Base-by-base conservation (phyloP, 1,140 invertebrate species). In the Scaptomyza pallida region DNA sequence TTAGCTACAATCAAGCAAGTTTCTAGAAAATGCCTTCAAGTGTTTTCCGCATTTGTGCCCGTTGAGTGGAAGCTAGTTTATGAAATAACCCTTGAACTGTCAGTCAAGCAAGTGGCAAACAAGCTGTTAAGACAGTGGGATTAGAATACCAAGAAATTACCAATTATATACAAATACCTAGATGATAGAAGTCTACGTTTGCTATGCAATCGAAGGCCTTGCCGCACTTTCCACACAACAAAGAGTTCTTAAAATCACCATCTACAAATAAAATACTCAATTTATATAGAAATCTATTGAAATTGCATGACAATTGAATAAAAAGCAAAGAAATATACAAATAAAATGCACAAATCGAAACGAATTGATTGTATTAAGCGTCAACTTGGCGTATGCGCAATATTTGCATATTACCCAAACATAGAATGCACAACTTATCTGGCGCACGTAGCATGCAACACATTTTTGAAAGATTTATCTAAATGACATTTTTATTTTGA, bases 331-430 rank as follows among this genome's bases (percentile, higher is more conserved):
- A 23, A 13, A 21, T 5, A 60, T 37, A 13, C 9, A 26, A 40
- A 50, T 26, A 26, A 40, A 0, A 47, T 43, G 15, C 17, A 13
- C 17, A 44, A 13, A 56, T 19, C 56, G n/a, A 74, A 56, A n/a
- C 30, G 70, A 41, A 35, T 40, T 19, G 35, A 60, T n/a, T 60
- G 30, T 13, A 30, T 16, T 12, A 12, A 26, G 26, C 23, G 45
- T 21, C 48, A 15, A 48, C 65, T 44, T 19, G 30, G 33, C 64
- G 56, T 62, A 71, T 78, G 47, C 37, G 30, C 21, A 81, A 78
- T 74, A 45, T 70, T 44, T 67, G 41, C 71, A 72, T 69, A 70
- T 75, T 43, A 19, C 37, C 37, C 30, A 30, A 41, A 57, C 45
- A 56, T 8, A 30, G 52, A 57, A 41, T 63, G 35, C 2, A 21